Conservation (phyloP, 2,113 vertebrate species). For the Lamprologus ornatipinnis region DNA sequence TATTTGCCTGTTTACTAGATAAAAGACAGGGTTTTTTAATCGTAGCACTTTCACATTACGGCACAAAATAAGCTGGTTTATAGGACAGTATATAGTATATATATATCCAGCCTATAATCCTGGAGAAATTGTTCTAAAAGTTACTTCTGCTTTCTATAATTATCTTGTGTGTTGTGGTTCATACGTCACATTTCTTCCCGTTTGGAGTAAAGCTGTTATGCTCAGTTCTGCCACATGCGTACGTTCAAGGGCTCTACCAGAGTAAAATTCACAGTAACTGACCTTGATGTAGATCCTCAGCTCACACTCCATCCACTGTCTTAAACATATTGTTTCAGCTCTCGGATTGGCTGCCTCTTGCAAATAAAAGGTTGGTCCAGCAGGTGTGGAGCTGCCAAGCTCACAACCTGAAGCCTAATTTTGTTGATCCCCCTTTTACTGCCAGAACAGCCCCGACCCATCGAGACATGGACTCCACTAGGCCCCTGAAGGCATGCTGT, state of each 20-base stretch:
- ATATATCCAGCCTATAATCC: background rate
- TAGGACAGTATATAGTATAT: background rate
- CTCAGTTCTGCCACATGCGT: background rate
- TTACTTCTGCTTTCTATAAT: background rate
- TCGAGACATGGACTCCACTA: background rate
- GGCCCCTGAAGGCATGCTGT: background rate
- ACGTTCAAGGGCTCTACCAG: background rate
- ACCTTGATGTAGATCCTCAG: background rate
- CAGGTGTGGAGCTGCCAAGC: background rate
- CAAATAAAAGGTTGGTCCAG: background rate
- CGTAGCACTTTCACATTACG: background rate
- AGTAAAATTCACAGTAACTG: background rate
- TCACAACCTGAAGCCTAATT: background rate
- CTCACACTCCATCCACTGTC: background rate
- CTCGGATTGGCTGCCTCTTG: background rate
- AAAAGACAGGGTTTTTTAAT: background rate
- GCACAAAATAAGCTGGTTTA: background rate
- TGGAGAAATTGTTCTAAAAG: background rate
- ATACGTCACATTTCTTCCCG: fast-evolving
- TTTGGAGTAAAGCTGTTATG: background rate
- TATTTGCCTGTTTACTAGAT: background rate
- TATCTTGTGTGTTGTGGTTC: background rate
- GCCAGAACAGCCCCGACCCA: background rate
- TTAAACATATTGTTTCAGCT: background rate
- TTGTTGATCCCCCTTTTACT: background rate